Evolutionary conservation across 2,113 vertebrate species (phyloP).

Genomic region (Nycticebus coucang): DNA sequence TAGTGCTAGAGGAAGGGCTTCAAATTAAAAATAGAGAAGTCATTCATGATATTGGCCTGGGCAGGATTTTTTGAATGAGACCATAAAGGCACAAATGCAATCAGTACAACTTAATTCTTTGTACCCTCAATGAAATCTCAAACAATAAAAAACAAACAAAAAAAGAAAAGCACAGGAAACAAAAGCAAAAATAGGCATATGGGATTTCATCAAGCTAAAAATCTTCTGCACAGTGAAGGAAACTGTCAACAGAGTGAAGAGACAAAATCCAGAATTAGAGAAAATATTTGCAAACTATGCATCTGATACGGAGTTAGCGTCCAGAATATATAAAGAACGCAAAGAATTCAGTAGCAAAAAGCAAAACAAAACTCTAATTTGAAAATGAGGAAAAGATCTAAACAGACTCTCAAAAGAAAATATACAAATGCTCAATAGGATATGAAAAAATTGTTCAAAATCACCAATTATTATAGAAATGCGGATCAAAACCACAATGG

Average conservation of each 20-base stretch:
- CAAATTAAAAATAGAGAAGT: not conserved
- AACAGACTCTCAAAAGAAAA: not conserved
- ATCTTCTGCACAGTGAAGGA: not conserved
- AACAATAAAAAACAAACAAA: no score
- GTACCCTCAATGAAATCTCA: no score
- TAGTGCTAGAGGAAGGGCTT: not conserved
- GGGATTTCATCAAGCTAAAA: not conserved
- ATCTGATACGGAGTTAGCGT: not conserved
- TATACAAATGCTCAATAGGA: not conserved
- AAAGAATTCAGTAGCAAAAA: not conserved
- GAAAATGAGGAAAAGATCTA: not conserved
- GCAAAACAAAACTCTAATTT: not conserved
- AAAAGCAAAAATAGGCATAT: not conserved
- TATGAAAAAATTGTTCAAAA: not conserved
- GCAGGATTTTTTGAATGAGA: not conserved
- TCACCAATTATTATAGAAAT: not conserved
- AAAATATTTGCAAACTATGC: not conserved
- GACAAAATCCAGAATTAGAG: not conserved
- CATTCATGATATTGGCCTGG: not conserved
- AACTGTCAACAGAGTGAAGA: not conserved
- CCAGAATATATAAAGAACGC: not conserved
- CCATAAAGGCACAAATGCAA: not conserved
- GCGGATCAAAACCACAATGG: not conserved
- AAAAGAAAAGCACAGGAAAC: not conserved
- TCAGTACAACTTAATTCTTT: no score